Conservation (phyloP, 2,797 vertebrate species). For the Coreius guichenoti region DNA sequence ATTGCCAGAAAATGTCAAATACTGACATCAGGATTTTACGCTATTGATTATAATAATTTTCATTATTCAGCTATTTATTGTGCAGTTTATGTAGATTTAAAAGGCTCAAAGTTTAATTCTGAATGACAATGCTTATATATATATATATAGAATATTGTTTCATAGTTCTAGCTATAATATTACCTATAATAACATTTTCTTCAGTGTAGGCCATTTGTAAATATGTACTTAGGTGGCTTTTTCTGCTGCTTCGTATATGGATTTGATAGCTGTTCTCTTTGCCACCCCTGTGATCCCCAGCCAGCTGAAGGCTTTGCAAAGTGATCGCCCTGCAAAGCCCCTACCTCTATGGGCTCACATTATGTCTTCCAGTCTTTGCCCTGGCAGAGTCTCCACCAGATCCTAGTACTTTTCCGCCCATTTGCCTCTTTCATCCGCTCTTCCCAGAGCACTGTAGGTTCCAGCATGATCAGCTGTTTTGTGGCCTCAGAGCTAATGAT, state of each 20-base stretch:
- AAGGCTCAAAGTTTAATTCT: too few relatives aligned
- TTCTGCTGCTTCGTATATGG: background rate
- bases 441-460: conserved; percentile 17
- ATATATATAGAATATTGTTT: too few relatives aligned
- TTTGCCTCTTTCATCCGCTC: background rate
- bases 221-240: too few relatives aligned
- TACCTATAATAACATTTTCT: too few relatives aligned
- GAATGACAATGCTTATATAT: too few relatives aligned
- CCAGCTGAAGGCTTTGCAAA: background rate
- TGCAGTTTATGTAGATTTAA: too few relatives aligned
- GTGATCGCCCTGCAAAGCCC: background rate
- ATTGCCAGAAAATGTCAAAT: too few relatives aligned
- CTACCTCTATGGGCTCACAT: background rate
- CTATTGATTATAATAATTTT: too few relatives aligned
- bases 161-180: too few relatives aligned
- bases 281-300: background rate
- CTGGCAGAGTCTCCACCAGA: background rate
- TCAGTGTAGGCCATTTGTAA: too few relatives aligned
- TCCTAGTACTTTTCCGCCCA: background rate
- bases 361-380: background rate
- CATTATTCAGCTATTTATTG: too few relatives aligned
- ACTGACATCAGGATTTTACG: too few relatives aligned
- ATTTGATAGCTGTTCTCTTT: background rate
- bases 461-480: conserved; percentile 16
- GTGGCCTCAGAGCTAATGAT: conserved; percentile 1